A percentile compares a stretch with the other conserved stretches of the same genome.
Evolutionary conservation across 2,797 vertebrate species (phyloP).

Genomic region (Micropoecilia bifurca): DNA sequence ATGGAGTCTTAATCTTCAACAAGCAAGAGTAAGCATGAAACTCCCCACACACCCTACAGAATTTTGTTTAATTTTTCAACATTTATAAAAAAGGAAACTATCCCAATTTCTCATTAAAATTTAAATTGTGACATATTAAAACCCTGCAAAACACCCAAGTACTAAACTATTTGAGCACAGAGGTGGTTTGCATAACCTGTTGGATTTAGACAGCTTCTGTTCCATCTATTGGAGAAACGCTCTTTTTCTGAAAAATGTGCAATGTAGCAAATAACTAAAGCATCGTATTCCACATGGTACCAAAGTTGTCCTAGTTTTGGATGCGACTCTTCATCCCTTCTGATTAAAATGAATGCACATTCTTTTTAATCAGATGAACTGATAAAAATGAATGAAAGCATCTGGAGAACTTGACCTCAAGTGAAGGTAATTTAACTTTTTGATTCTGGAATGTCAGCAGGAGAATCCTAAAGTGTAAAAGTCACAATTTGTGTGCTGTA

Average conservation of each 20-base stretch:
- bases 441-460: not conserved
- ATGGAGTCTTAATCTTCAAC: not conserved
- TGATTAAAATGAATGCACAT: not conserved
- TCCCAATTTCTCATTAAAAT: not conserved
- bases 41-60: not conserved
- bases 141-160: not conserved
- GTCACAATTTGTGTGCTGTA: not conserved
- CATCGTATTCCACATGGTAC: too few relatives aligned
- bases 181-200: not conserved
- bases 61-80: not conserved
- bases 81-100: not conserved
- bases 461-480: not conserved
- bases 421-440: not conserved
- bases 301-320: not conserved
- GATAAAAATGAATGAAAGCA: not conserved
- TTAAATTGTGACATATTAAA: not conserved
- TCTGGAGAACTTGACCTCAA: not conserved
- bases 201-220: too few relatives aligned
- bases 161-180: not conserved
- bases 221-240: too few relatives aligned
- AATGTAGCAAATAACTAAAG: too few relatives aligned
- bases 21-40: not conserved
- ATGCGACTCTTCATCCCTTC: not conserved
- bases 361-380: too few relatives aligned
- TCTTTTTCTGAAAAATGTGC: too few relatives aligned